phyloP scores from a whole-genome alignment of 2,797 vertebrate species.

The Lerista edwardsae region DNA sequence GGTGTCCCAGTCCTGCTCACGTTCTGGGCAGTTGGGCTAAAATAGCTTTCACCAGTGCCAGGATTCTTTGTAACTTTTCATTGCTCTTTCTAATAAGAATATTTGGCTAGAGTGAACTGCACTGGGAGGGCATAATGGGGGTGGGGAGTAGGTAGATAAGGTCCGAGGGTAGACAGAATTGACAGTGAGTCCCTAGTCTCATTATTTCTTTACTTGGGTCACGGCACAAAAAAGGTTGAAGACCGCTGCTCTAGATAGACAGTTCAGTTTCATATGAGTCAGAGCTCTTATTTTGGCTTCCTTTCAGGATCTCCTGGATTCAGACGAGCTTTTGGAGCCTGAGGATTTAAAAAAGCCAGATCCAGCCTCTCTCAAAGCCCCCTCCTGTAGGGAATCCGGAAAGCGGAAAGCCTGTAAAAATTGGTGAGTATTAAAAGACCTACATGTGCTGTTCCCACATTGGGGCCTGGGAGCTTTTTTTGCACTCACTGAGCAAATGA shows the following conservation, averaged over 20 bases:
- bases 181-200: no score
- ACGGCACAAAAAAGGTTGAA: no score
- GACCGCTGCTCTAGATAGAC: neutral
- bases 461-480: neutral
- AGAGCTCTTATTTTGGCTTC: neutral
- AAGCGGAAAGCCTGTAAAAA: slow-evolving; percentile 94
- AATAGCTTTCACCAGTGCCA: no score
- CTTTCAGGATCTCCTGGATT: slow-evolving; percentile 90
- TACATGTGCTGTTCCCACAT: neutral
- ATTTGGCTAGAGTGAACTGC: no score
- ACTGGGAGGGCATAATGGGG: no score
- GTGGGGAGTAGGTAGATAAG: no score
- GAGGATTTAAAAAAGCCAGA: slow-evolving; percentile 94
- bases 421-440: slow-evolving; percentile 80
- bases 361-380: slow-evolving; percentile 83
- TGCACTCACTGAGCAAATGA: neutral
- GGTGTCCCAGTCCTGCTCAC: no score
- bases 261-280: neutral
- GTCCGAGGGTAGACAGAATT: no score
- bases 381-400: slow-evolving; percentile 83
- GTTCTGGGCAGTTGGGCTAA: no score
- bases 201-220: no score
- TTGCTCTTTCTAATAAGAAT: no score
- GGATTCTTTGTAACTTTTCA: no score
- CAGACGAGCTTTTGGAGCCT: slow-evolving; percentile 90